Conservation (phyloP, 2,113 vertebrate species). For the Calyptomena viridis region DNA sequence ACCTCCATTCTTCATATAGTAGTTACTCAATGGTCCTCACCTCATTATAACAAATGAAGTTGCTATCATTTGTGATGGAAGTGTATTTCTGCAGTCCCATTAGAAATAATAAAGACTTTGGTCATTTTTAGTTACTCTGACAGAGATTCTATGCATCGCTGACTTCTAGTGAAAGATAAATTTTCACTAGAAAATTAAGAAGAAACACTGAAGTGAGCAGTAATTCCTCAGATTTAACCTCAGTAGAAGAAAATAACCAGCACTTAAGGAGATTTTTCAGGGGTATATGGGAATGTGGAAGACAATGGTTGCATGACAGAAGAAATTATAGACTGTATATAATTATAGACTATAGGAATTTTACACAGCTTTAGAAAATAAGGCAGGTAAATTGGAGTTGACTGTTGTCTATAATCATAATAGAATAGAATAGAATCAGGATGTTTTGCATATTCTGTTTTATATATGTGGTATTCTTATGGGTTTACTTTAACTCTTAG, state of each 20-base stretch:
- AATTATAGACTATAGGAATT: not conserved
- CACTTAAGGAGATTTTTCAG: not conserved
- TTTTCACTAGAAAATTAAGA: not conserved
- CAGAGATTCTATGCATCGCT: not conserved
- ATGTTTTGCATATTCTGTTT: not conserved
- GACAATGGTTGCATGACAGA: not conserved
- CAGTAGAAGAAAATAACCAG: not conserved
- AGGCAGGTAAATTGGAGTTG: not conserved
- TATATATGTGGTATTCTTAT: not conserved
- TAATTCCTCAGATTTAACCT: not conserved
- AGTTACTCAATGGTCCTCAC: not conserved
- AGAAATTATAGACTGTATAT: not conserved
- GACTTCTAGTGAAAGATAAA: not conserved
- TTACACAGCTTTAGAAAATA: not conserved
- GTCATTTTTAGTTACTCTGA: not conserved
- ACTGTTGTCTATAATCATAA: not conserved
- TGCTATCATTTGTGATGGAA: not conserved
- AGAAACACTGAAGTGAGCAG: not conserved
- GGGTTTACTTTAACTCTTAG: not conserved
- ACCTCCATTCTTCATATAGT: not conserved
- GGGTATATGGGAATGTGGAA: not conserved
- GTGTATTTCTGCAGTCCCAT: not conserved
- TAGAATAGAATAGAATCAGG: not conserved
- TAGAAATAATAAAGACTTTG: not conserved
- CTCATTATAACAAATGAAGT: not conserved